Evolutionary conservation across 2,113 vertebrate species (phyloP), one percentile per base, ranked within the genome.

Genomic region (Polypterus bichir): DNA sequence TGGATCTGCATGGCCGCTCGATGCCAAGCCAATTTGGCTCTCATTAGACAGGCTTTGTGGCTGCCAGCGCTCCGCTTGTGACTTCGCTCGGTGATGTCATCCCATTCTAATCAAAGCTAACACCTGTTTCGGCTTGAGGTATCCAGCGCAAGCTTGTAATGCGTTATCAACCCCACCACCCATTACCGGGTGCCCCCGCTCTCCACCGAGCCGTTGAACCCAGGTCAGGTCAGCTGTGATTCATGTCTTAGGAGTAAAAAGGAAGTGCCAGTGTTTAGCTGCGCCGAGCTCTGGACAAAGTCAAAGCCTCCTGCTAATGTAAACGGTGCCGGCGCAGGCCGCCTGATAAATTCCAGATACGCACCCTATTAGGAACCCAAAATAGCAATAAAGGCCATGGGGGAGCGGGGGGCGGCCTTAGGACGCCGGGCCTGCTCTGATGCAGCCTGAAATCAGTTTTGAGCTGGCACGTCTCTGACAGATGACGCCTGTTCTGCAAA

Each of bases 1-100:
- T 88, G 86, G 86, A 84, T 87, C 85, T 73, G 83, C 83, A 88
- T 80, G 90, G 89, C 85, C 72, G 79, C 83, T 84, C 85, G 79
- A 87, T 89, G 91, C 93, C 92, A 93, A 92, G 90, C 89, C 87
- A 88, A 88, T 89, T 92, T 90, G 87, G 86, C 82, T 88, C 86
- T 90, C 89, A 89, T 93, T 88, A 89, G 82, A 91, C 70, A 79
- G 86, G 85, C 84, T 90, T 86, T 86, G 83, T 92, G 87, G 90
- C 88, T 90, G 85, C 81, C 84, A 87, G 83, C 85, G 81, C 85
- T 86, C 80, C 89, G 77, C 77, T 85, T 82, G 76, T 73, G 76
- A 83, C 82, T 86, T 81, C 75, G 60, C 62, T 64, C 60, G 73
- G 72, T 92, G 84, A 92, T 89, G 83, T 88, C 78, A 88, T 87